Conservation (phyloP, 2,113 vertebrate genomes). For the Rhegmatorhina hoffmannsi region DNA sequence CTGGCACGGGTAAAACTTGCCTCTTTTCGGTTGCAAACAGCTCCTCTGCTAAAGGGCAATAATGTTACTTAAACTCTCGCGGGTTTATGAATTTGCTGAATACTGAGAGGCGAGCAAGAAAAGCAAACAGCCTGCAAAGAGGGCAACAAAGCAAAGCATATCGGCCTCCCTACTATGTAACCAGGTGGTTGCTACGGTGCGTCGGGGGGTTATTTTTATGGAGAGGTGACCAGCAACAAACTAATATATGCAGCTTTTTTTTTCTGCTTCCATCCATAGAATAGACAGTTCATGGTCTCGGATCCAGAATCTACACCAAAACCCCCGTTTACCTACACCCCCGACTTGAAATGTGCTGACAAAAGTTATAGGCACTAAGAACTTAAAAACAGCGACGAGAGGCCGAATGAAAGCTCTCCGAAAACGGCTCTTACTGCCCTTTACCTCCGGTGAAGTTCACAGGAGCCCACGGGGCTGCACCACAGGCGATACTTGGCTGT, state of each 20-base stretch:
- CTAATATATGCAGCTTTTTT: fast-evolving
- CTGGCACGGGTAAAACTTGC: background rate
- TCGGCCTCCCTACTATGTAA: background rate
- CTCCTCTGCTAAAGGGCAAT: background rate
- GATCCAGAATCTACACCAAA: background rate
- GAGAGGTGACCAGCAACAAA: background rate
- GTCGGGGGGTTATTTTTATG: background rate
- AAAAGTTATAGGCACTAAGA: background rate
- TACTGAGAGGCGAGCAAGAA: background rate
- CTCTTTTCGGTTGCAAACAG: background rate
- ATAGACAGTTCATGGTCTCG: fast-evolving
- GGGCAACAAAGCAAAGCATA: background rate
- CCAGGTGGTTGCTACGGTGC: background rate
- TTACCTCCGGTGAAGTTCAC: background rate
- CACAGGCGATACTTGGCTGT: background rate
- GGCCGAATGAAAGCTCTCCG: background rate
- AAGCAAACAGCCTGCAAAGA: background rate
- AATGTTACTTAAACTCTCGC: background rate
- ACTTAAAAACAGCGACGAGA: background rate
- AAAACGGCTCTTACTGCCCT: background rate
- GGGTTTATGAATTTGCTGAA: background rate
- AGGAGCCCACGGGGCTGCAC: background rate
- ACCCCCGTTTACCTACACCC: too few relatives aligned
- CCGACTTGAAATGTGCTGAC: background rate
- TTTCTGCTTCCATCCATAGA: fast-evolving